These are phyloP conservation scores for Melanocharis versteri DNA, from an alignment of 2,113 vertebrate genomes.

Conservation along the genomic window DNA sequence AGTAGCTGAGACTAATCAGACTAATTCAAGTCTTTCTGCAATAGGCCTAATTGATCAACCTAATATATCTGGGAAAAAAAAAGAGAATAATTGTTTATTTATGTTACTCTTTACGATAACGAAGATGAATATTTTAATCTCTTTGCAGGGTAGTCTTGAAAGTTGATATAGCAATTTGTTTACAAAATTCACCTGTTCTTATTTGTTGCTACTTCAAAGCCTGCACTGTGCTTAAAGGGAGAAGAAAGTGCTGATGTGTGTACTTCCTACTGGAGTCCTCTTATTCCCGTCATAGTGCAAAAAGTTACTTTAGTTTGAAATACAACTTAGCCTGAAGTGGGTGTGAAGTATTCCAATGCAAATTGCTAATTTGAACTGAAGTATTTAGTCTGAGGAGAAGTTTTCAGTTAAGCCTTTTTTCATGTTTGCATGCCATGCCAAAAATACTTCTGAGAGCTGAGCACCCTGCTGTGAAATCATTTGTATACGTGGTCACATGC, in stretches of 20 bases:
- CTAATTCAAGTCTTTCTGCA: conserved; percentile 45
- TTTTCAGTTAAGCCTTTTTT: background rate
- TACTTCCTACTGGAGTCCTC: background rate
- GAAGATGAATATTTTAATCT: background rate
- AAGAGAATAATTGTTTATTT: background rate
- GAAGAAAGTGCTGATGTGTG: background rate
- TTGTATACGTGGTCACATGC: background rate
- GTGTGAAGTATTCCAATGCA: background rate
- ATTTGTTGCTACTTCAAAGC: background rate
- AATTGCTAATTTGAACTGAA: background rate
- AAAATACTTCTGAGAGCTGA: background rate
- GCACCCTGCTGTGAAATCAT: background rate
- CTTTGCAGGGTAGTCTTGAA: background rate
- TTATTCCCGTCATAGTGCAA: background rate
- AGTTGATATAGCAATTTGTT: background rate
- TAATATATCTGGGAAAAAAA: background rate
- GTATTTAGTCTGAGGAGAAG: background rate
- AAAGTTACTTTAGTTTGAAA: background rate
- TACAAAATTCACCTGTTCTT: conserved; percentile 15
- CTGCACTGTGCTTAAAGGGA: background rate
- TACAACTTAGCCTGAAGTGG: background rate
- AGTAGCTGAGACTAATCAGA: conserved; percentile 62
- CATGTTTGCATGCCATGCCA: background rate
- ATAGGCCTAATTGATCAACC: conserved; percentile 22
- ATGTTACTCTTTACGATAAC: background rate